phyloP scores from a whole-genome alignment of 2,113 vertebrate genomes.

The Microcebus murinus region DNA sequence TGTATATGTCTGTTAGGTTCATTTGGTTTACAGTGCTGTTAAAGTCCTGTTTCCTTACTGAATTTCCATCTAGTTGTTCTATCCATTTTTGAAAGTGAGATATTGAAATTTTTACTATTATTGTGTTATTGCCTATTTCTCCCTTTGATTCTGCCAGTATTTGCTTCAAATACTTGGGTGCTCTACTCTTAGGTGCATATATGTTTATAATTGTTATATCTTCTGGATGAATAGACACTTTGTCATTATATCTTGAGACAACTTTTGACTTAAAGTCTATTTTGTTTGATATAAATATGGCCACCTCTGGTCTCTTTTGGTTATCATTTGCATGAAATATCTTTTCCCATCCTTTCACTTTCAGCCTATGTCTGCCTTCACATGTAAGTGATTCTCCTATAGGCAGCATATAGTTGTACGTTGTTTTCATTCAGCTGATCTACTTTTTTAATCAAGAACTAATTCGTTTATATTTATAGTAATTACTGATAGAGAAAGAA shows the following conservation, averaged over 20 bases:
- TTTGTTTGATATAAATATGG: background rate
- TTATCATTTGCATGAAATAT: background rate
- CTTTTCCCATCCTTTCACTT: background rate
- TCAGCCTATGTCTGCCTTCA: background rate
- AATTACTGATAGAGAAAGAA: background rate
- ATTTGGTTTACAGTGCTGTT: background rate
- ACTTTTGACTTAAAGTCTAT: background rate
- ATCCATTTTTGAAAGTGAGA: background rate
- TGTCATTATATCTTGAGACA: background rate
- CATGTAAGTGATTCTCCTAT: background rate
- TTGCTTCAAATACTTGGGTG: background rate
- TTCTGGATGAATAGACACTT: background rate
- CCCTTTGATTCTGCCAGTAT: background rate
- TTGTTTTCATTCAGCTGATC: background rate
- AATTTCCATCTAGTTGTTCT: background rate
- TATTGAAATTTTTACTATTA: background rate
- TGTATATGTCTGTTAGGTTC: background rate
- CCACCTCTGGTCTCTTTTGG: background rate
- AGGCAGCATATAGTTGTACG: background rate
- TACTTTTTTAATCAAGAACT: background rate
- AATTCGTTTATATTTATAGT: background rate
- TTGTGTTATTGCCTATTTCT: background rate
- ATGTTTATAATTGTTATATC: background rate
- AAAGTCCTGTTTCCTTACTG: background rate
- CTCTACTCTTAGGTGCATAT: background rate